Conservation (phyloP, 2,888 invertebrate species). For the Dusona sp. region DNA sequence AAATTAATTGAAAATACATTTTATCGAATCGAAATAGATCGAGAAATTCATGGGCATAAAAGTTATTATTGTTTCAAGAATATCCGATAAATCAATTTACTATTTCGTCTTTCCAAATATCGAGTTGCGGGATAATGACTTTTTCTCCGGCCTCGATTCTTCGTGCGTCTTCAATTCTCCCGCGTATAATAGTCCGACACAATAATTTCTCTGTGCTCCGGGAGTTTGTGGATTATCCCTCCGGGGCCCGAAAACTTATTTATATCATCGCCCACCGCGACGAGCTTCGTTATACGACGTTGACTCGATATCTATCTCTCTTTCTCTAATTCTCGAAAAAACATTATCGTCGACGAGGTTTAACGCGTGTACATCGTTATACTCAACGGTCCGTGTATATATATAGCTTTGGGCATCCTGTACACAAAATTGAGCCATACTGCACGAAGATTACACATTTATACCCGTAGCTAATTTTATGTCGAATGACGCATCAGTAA, state of each 20-base stretch:
- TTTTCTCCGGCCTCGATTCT: slow-evolving; percentile 38
- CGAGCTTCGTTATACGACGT: slow-evolving; percentile 32
- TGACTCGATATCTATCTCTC: slow-evolving; percentile 26
- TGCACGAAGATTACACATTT: slow-evolving; percentile 18
- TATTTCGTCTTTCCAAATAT: slow-evolving; percentile 7
- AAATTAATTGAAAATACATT: too few species aligned
- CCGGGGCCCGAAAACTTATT: slow-evolving; percentile 53
- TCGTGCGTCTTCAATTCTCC: slow-evolving; percentile 10
- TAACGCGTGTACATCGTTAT: slow-evolving; percentile 20
- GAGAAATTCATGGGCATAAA: not conserved
- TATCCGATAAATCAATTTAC: slow-evolving; percentile 14
- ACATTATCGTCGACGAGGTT: slow-evolving; percentile 54
- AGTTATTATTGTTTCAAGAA: not conserved
- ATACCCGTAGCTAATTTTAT: not conserved
- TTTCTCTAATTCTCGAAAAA: slow-evolving; percentile 60
- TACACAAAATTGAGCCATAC: slow-evolving; percentile 26
- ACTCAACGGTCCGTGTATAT: slow-evolving; percentile 1
- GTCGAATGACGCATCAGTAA: not conserved
- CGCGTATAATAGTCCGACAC: slow-evolving; percentile 9
- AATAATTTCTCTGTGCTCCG: slow-evolving; percentile 56
- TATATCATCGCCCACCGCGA: slow-evolving; percentile 62
- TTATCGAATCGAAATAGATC: not conserved
- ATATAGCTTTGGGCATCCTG: slow-evolving; percentile 7
- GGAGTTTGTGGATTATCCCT: slow-evolving; percentile 55
- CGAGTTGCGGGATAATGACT: slow-evolving; percentile 47